Evolutionary conservation across 2,888 invertebrate species (phyloP).

Genomic region (Archips crataeganus): DNA sequence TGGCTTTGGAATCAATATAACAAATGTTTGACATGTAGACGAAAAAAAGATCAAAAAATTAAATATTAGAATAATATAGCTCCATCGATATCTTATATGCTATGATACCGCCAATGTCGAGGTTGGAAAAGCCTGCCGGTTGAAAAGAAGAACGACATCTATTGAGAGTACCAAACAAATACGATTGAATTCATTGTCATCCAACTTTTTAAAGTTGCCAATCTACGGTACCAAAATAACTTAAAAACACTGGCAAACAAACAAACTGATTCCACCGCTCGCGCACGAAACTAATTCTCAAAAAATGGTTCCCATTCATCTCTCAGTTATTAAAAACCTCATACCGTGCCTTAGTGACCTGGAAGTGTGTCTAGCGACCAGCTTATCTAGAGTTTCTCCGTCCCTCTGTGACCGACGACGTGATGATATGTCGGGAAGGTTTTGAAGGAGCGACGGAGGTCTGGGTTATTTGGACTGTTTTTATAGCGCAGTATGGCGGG

Average conservation of each 20-base stretch:
- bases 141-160: no score
- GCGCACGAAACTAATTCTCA: slow-evolving; percentile 29
- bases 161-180: no score
- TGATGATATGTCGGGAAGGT: slow-evolving; percentile 41
- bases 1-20: no score
- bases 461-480: slow-evolving; percentile 54
- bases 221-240: not conserved
- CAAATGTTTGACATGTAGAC: no score
- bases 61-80: no score
- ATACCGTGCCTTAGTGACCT: slow-evolving; percentile 63
- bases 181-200: no score
- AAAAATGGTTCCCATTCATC: slow-evolving; percentile 41
- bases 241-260: slow-evolving; percentile 2
- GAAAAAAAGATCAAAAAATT: no score
- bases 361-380: slow-evolving; percentile 63
- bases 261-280: not conserved
- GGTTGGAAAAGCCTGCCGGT: no score
- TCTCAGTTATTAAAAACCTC: slow-evolving; percentile 56
- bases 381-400: slow-evolving; percentile 47
- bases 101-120: no score
- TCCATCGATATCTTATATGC: no score
- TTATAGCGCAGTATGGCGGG: slow-evolving; percentile 49
- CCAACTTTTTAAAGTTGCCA: no score
- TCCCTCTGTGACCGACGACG: slow-evolving; percentile 42
- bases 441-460: slow-evolving; percentile 49